Percentiles rank a stretch among this genome's conserved stretches.
Conservation (phyloP, 53 echinoderm and acorn worm genomes). For the Arbacia lixula region DNA sequence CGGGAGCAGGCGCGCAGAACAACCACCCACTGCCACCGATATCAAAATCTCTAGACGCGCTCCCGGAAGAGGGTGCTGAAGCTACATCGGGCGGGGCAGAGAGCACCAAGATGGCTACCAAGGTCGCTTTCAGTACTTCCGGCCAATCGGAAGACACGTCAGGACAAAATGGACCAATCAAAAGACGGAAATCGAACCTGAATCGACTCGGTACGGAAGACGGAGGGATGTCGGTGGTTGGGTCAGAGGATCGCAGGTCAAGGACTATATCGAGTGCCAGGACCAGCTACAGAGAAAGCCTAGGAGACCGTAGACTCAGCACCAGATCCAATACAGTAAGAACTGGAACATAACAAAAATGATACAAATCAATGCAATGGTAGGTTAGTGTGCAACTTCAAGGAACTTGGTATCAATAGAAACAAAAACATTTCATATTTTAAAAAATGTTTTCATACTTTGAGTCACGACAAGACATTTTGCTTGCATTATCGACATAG, state of each 20-base stretch:
- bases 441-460: no score
- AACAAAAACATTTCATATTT: no score
- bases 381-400: no score
- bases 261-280: slow-evolving; percentile 35
- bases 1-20: background rate
- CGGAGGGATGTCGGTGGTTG: background rate
- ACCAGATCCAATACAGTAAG: slow-evolving; percentile 43
- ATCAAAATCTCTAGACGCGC: slow-evolving; percentile 11
- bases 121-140: background rate
- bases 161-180: slow-evolving; percentile 3
- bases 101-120: background rate
- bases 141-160: slow-evolving; percentile 5
- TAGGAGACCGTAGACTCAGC: slow-evolving; percentile 6
- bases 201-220: background rate
- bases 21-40: slow-evolving; percentile 33
- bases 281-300: background rate
- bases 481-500: no score
- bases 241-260: slow-evolving; percentile 5
- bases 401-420: no score
- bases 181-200: background rate
- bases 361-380: no score
- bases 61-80: slow-evolving; percentile 9
- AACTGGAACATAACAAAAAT: no score
- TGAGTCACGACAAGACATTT: no score
- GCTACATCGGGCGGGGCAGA: background rate